Evolutionary conservation across 2,888 invertebrate species (phyloP), one percentile per base, ranked within the genome.

Genomic region (Tenthredo notha): DNA sequence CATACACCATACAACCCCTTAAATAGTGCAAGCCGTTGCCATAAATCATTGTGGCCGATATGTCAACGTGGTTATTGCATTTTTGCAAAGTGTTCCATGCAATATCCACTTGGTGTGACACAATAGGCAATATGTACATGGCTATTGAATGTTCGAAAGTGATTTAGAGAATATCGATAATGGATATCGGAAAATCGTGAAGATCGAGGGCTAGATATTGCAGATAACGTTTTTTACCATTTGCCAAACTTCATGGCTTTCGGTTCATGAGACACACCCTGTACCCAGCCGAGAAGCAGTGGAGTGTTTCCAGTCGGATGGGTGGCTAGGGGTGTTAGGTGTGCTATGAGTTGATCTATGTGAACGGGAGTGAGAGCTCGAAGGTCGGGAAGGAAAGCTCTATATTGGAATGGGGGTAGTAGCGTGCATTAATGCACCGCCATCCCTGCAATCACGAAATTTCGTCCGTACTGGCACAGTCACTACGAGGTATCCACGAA

Each of bases 341-440:
- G 80, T 40, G 33, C 10, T 61, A 37, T 80, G 61, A 40, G 80
- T 80, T 80, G 80, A 80, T 80, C 80, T 29, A 80, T 61, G 61
- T 61, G 58, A 61, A 80, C 12, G 61, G 61, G 61, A 80, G 61
- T 15, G 77, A 21, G 33, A 61, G 40, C 25, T 21, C n/a, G 61
- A 40, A 61, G 80, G 80, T 58, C 15, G 70, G 33, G 70, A 37
- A 7, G 33, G 9, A 29, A 67, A 25, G 67, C 25, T 67, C 25
- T 29, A 67, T 21, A 9, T 18, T 37, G 61, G 21, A 61, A 50
- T 40, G 61, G 80, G n/a, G 61, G 67, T 80, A 40, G 67, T 80
- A 40, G 80, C 21, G 80, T 61, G 40, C 80, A 80, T 80, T 61
- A 61, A 80, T 80, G 80, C 80, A 80, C 61, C 80, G 61, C 80